A percentile compares a stretch with the other conserved stretches of the same genome.
These are phyloP conservation scores for Drosophila pallidifrons DNA, from an alignment of 1,140 invertebrate species.

Conservation along the genomic window DNA sequence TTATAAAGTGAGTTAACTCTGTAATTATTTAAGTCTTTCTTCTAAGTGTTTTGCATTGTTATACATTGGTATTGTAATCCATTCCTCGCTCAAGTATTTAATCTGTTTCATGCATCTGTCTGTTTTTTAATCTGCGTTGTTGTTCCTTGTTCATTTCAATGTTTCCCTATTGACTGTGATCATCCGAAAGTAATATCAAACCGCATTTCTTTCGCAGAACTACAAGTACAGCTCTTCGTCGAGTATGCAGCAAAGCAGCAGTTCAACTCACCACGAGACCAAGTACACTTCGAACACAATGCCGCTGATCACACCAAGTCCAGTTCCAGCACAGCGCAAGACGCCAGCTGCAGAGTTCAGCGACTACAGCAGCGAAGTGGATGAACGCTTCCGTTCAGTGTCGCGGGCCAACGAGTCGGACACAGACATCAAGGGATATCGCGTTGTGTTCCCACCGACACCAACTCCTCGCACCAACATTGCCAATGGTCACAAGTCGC, in stretches of 20 bases:
- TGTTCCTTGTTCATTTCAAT: slow-evolving; percentile 3
- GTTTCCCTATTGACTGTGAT: slow-evolving; percentile 11
- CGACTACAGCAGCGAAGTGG: slow-evolving; percentile 91
- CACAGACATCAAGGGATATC: slow-evolving; percentile 86
- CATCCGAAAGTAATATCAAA: background rate
- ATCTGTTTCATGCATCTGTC: slow-evolving; percentile 33
- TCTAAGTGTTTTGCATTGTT: background rate
- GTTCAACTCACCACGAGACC: slow-evolving; percentile 75
- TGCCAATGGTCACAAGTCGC: slow-evolving; percentile 81
- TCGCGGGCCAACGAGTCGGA: slow-evolving; percentile 87
- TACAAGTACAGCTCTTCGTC: slow-evolving; percentile 68
- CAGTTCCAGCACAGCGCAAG: slow-evolving; percentile 87
- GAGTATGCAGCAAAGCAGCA: slow-evolving; percentile 75
- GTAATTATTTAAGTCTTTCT: background rate
- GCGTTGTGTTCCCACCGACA: slow-evolving; percentile 86
- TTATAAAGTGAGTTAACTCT: too few relatives aligned
- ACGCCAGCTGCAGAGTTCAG: slow-evolving; percentile 90
- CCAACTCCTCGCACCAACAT: slow-evolving; percentile 85
- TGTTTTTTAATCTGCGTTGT: slow-evolving; percentile 37
- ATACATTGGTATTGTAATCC: background rate
- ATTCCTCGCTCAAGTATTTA: background rate
- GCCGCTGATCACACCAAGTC: slow-evolving; percentile 85
- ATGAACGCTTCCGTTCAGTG: slow-evolving; percentile 87
- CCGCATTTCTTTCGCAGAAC: slow-evolving; percentile 49
- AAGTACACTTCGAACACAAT: slow-evolving; percentile 81